Conservation (phyloP, 2,113 vertebrate genomes). For the Myrmecophaga tridactyla region DNA sequence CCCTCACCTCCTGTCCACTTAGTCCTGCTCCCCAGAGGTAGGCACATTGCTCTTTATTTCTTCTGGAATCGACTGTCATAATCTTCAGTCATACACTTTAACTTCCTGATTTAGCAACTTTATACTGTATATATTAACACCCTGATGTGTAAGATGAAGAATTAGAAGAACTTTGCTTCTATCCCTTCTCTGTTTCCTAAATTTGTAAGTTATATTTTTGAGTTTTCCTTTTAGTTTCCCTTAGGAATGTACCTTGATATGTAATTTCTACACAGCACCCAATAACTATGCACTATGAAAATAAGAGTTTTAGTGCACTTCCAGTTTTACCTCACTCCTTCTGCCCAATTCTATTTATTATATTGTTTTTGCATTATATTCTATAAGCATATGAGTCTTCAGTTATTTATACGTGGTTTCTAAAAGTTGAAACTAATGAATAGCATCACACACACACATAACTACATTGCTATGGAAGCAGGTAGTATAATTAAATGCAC, state of each 20-base stretch:
- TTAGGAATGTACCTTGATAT: neutral
- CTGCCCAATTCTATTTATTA: neutral
- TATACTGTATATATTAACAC: neutral
- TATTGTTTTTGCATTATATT: neutral
- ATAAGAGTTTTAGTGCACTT: neutral
- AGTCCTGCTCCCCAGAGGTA: neutral
- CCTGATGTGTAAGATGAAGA: neutral
- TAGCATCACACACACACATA: neutral
- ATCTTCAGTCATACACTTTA: neutral
- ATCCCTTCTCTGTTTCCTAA: neutral
- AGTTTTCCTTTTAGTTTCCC: neutral
- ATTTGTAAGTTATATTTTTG: neutral
- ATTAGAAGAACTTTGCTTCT: neutral
- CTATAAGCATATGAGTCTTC: neutral
- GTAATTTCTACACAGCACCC: neutral
- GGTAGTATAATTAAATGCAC: neutral
- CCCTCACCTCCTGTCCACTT: neutral
- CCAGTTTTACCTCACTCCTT: neutral
- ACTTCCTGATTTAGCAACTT: neutral
- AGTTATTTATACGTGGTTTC: neutral
- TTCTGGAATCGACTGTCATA: neutral
- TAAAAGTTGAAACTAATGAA: neutral
- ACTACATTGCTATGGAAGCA: neutral
- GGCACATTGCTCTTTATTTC: neutral
- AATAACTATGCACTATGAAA: neutral